phyloP scores from a whole-genome alignment of 2,113 vertebrate genomes.

The Diadophis punctatus region DNA sequence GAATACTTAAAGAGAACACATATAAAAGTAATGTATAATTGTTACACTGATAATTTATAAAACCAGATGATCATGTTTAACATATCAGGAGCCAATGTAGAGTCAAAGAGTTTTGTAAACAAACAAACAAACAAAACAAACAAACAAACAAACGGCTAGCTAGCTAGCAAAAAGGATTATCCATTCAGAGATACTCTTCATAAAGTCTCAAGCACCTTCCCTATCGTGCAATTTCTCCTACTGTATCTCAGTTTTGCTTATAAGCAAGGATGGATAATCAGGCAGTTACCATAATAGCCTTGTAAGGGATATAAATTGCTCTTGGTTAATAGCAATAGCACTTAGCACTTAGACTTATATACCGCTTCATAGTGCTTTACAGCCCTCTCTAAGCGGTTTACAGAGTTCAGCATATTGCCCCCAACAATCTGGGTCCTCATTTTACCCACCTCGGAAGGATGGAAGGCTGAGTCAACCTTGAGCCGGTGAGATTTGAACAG shows the following conservation, averaged over 20 bases:
- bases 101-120: background rate
- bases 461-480: too few species aligned
- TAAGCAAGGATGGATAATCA: background rate
- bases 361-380: too few species aligned
- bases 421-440: too few species aligned
- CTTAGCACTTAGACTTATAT: too few species aligned
- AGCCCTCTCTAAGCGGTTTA: too few species aligned
- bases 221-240: background rate
- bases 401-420: too few species aligned
- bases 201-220: background rate
- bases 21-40: background rate
- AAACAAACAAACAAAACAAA: too few species aligned
- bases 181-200: background rate
- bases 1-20: background rate
- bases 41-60: background rate
- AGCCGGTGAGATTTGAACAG: too few species aligned
- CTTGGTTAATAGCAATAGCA: background rate
- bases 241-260: background rate
- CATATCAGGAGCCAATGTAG: background rate
- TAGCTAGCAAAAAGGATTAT: background rate
- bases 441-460: too few species aligned
- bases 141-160: too few species aligned
- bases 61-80: background rate
- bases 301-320: background rate
- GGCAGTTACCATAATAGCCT: background rate